Conservation (phyloP, 2,888 invertebrate genomes). For the Cloeon dipterum region DNA sequence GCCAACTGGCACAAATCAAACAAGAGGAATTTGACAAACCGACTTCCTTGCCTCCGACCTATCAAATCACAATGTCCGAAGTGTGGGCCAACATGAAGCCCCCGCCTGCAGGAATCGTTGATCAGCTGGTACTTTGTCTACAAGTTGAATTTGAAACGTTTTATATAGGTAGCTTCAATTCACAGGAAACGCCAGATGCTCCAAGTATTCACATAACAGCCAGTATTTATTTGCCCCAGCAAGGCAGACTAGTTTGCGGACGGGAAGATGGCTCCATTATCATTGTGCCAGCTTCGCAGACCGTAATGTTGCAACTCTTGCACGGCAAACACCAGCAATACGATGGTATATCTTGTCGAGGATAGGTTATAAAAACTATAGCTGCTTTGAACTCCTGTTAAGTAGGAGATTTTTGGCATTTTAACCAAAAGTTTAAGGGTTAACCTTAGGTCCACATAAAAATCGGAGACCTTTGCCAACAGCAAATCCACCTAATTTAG, state of each 20-base stretch:
- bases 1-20: conserved; percentile 31
- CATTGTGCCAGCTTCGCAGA: conserved; percentile 86
- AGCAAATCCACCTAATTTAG: no score
- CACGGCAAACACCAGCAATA: conserved; percentile 68
- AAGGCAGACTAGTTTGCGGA: conserved; percentile 84
- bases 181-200: conserved; percentile 17
- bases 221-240: conserved; percentile 81
- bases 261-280: conserved; percentile 90
- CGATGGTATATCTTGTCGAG: no score
- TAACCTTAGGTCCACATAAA: no score
- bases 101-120: conserved; percentile 73
- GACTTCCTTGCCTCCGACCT: conserved; percentile 42
- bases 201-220: conserved; percentile 55
- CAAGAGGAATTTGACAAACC: conserved; percentile 27
- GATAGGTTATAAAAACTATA: conserved; percentile 8
- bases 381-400: conserved; percentile 2
- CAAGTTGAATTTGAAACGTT: not conserved
- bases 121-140: conserved; percentile 48
- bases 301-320: conserved; percentile 76
- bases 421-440: no score
- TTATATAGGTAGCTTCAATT: conserved; percentile 6
- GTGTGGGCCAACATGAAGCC: conserved; percentile 78
- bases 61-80: conserved; percentile 57
- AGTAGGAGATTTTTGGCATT: conserved; percentile 4
- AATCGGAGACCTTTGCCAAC: no score